Conservation (phyloP, 2,888 invertebrate genomes). For the Lordiphosa fenestrarum region DNA sequence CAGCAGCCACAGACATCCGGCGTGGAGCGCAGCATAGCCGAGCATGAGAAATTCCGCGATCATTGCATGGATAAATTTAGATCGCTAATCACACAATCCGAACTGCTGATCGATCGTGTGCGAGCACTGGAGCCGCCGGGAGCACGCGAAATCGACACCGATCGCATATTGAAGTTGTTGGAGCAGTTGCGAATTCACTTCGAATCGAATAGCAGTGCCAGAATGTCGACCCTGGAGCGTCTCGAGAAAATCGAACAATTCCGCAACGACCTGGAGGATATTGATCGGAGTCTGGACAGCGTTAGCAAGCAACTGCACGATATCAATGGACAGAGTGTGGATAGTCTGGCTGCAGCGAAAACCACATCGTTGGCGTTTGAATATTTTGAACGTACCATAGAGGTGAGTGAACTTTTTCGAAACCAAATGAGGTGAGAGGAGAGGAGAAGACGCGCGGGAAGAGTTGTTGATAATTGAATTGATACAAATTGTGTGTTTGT, state of each 20-base stretch:
- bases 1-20: slow-evolving; percentile 17
- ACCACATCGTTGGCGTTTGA: slow-evolving; percentile 86
- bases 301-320: slow-evolving; percentile 84
- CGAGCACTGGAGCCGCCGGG: slow-evolving; percentile 86
- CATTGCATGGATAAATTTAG: slow-evolving; percentile 85
- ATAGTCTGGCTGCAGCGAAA: slow-evolving; percentile 86
- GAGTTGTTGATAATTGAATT: too few relatives aligned
- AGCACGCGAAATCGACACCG: slow-evolving; percentile 85
- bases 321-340: slow-evolving; percentile 86
- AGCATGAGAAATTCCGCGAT: slow-evolving; percentile 85
- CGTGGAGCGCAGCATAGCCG: slow-evolving; percentile 82
- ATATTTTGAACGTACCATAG: slow-evolving; percentile 89
- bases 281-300: slow-evolving; percentile 86
- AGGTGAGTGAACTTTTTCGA: slow-evolving; percentile 81
- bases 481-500: too few relatives aligned
- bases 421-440: neutral
- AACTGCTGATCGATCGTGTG: slow-evolving; percentile 85
- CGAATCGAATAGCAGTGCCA: slow-evolving; percentile 84
- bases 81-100: slow-evolving; percentile 85
- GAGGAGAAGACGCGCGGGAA: too few relatives aligned
- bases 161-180: slow-evolving; percentile 84
- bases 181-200: slow-evolving; percentile 84
- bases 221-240: slow-evolving; percentile 84
- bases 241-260: slow-evolving; percentile 87
- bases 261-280: slow-evolving; percentile 85